Evolutionary conservation across 2,797 vertebrate genomes (phyloP).

Genomic region (Peromyscus nudipes): DNA sequence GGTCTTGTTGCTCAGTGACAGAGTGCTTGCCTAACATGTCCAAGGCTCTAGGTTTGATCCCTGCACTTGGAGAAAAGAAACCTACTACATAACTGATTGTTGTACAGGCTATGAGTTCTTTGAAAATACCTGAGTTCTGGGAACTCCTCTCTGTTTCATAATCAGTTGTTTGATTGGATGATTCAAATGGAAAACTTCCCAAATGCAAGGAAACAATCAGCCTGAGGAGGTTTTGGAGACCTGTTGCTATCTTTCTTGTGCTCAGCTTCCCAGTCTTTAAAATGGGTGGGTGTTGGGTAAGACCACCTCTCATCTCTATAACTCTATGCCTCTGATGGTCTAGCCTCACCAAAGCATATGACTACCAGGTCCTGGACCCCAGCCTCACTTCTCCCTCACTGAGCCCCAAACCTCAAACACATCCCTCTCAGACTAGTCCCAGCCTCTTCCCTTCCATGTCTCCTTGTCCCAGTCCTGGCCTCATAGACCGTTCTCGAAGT

Average conservation of each 20-base stretch:
- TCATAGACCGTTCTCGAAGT: background rate
- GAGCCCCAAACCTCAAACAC: background rate
- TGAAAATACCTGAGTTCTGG: background rate
- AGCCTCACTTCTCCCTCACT: background rate
- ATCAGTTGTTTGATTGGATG: background rate
- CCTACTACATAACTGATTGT: background rate
- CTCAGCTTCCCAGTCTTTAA: conserved; percentile 4
- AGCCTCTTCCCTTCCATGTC: no score
- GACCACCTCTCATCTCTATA: background rate
- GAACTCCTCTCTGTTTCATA: background rate
- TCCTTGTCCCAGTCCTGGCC: background rate
- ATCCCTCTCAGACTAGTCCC: background rate
- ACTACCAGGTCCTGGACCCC: background rate
- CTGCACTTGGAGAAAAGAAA: background rate
- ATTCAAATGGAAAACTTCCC: background rate
- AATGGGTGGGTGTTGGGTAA: background rate
- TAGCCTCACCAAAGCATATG: background rate
- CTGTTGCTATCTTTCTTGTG: background rate
- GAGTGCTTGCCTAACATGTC: background rate
- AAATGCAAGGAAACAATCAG: background rate
- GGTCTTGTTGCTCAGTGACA: background rate
- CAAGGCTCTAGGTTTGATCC: background rate
- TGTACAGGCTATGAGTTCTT: background rate
- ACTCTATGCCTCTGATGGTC: background rate
- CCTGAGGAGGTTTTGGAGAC: background rate